phyloP scores from a whole-genome alignment of 2,797 vertebrate genomes.

The Chaenodraco wilsoni region DNA sequence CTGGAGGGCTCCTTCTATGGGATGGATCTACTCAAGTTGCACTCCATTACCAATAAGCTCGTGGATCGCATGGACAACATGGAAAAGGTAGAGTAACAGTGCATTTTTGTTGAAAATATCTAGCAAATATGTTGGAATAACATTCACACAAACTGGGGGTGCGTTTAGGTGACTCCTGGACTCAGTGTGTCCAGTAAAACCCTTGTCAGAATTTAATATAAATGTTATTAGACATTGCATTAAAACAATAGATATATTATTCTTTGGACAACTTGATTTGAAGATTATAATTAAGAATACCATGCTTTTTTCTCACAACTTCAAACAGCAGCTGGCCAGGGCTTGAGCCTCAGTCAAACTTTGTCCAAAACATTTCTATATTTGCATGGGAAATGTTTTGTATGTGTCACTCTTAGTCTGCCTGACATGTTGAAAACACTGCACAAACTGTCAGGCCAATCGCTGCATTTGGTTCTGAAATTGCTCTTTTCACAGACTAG shows the following conservation, averaged over 20 bases:
- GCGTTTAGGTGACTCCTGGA: not conserved
- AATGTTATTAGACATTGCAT: not conserved
- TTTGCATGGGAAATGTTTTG: not conserved
- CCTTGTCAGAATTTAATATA: not conserved
- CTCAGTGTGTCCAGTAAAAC: slow-evolving; percentile 14
- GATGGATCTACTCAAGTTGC: slow-evolving; percentile 94
- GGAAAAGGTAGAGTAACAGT: slow-evolving; percentile 86
- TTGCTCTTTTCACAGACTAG: not conserved
- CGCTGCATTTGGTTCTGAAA: slow-evolving; percentile 3
- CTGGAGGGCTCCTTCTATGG: slow-evolving; percentile 94
- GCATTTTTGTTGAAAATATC: not conserved
- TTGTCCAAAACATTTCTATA: not conserved
- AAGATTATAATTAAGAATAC: not conserved
- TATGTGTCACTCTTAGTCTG: not conserved
- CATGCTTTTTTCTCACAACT: not conserved
- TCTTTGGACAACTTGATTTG: not conserved
- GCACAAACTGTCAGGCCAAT: not conserved
- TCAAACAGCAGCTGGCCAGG: not conserved
- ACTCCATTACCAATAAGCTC: slow-evolving; percentile 90
- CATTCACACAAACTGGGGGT: not conserved
- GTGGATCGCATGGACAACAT: slow-evolving; percentile 90
- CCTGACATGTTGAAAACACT: not conserved
- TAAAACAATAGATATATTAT: too few relatives aligned
- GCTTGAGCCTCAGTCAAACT: not conserved
- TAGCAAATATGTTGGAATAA: not conserved